Evolutionary conservation across 2,113 vertebrate genomes (phyloP).

Genomic region (Phocoena sinus): DNA sequence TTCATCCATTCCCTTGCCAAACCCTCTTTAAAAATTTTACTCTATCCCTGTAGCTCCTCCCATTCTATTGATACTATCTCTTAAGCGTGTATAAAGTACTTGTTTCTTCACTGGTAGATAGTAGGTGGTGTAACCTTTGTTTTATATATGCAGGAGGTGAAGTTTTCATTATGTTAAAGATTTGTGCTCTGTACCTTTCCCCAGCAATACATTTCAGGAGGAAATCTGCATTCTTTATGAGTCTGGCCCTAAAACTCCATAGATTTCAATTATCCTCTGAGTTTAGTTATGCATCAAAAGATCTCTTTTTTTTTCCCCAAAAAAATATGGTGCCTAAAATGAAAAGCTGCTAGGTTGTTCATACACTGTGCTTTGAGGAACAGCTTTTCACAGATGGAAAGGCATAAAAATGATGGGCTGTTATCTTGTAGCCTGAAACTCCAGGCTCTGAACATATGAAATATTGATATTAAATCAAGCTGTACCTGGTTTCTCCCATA

Average conservation of each 20-base stretch:
- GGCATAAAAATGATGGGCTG: slow-evolving; percentile 81
- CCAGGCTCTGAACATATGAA: slow-evolving; percentile 80
- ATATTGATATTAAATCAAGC: slow-evolving; percentile 84
- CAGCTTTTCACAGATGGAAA: slow-evolving; percentile 83
- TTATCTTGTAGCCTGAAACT: slow-evolving; percentile 80
- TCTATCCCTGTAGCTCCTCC: background rate
- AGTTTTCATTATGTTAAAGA: slow-evolving; percentile 73
- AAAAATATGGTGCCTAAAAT: slow-evolving; percentile 77
- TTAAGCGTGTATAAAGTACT: background rate
- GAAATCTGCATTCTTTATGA: slow-evolving; percentile 71
- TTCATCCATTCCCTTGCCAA: background rate
- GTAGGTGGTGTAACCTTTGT: slow-evolving; percentile 40
- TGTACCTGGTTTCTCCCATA: slow-evolving; percentile 78
- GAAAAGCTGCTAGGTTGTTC: slow-evolving; percentile 79
- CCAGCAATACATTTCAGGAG: slow-evolving; percentile 43
- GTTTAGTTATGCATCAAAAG: slow-evolving; percentile 79
- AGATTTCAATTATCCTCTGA: slow-evolving; percentile 75
- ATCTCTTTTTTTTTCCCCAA: slow-evolving; percentile 58
- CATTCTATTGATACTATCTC: background rate
- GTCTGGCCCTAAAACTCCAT: slow-evolving; percentile 69
- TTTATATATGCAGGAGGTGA: slow-evolving; percentile 56
- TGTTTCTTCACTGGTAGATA: background rate
- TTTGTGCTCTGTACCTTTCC: slow-evolving; percentile 66
- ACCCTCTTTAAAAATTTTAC: background rate
- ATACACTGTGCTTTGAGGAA: slow-evolving; percentile 76